Base-by-base conservation (phyloP, 2,797 vertebrate genomes). In the Micromesistius poutassou region DNA sequence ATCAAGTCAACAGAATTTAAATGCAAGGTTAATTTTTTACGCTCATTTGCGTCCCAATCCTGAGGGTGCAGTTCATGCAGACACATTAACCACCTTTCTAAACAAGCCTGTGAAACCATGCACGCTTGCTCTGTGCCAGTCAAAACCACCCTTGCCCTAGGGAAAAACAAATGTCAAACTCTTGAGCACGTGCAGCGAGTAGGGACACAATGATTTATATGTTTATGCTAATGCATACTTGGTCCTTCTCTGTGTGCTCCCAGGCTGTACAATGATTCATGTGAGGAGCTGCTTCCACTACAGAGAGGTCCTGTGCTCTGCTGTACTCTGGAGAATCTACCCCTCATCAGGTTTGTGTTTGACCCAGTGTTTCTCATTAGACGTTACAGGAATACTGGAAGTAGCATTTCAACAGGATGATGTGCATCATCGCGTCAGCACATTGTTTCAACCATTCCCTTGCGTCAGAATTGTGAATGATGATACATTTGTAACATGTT, bases 241-340 rank as follows among this genome's bases (percentile, higher is more conserved):
- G n/a, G 55, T 25, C 55, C 22, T 62, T n/a, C n/a, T 62, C 7
- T 62, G 7, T 62, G n/a, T 25, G 79, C 84, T 75, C 68, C 14
- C 88, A 96, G 96, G 96, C 90, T 92, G 74, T 97, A 97, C 76
- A 97, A 97, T 73, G 93, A 93, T 73, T 95, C 94, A 0, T 96
- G 96, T 6, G 92, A 91, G 12, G 83, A 87, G 80, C 91, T 89
- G 72, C 93, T 94, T 28, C 85, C 83, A 0, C 7, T 89, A 0
- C 93, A 94, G 91, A 88, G 84, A 0, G 85, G 92, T 46, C 92
- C 94, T 0, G 88, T 92, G 14, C 85, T 90, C 73, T 96, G 96
- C 89, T 97, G 96, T 87, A 96, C 95, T 0, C 87, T 93, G 81
- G 94, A 96, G 76, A 94, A 95, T 68, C 87, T 97, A 16, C 96